Evolutionary conservation across 2,888 invertebrate genomes (phyloP), one percentile per base, ranked within the genome.

Genomic region (Mimas tiliae): DNA sequence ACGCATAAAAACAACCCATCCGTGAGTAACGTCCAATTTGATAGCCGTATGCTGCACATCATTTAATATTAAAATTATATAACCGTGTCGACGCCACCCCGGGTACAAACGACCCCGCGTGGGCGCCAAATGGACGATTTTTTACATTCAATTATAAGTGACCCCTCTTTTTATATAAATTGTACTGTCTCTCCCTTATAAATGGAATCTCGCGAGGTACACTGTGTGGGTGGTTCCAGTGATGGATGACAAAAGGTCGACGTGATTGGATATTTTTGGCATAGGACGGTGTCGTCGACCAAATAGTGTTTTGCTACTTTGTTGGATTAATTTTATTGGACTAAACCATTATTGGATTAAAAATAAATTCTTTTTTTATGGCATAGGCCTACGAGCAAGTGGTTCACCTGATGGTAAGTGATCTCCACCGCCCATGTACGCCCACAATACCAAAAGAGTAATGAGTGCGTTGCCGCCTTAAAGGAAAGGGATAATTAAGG

Each of bases 141-240:
- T 92, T 91, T 89, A 88, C 88, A 89, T 91, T 91, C 90, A 91
- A 92, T 93, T 90, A 92, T 85, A 83, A 82, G 78, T 88, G 85
- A 85, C 91, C 89, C 85, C 87, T 86, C 83, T 82, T 84, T 86
- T 81, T 87, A 86, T 89, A 92, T 91, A 90, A 91, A 92, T 92
- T 89, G 89, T 83, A 87, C 86, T 88, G 89, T 90, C 88, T 84
- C 84, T 80, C 88, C 84, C 84, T 91, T 83, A 92, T 90, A 89
- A 91, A 92, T 92, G 89, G 85, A 83, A 81, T 85, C 76, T 80
- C 72, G 79, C 74, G 77, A 74, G 79, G 74, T 84, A 88, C 88
- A 86, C 70, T 79, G 87, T 85, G 90, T 90, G 88, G 91, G 92
- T 84, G 90, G 89, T 76, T 75, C 78, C 68, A 65, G 75, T 86